A percentile compares a stretch with the other conserved stretches of the same genome.
Conservation (phyloP, 1,140 invertebrate species). For the Pogonomyrmex californicus region DNA sequence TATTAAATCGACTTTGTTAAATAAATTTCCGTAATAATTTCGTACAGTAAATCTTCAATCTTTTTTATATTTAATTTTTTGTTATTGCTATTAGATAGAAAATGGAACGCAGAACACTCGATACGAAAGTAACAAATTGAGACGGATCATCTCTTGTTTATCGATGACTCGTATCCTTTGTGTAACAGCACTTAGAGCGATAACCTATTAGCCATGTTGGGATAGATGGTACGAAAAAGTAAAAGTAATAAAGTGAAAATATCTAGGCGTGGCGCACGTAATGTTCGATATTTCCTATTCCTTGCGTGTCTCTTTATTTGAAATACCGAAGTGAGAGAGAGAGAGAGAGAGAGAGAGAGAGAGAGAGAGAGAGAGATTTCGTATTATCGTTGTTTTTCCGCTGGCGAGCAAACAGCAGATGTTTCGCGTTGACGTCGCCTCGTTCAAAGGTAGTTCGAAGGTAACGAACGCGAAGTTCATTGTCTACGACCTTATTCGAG, state of each 20-base stretch:
- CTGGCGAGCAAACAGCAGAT: not conserved
- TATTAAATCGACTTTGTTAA: not conserved
- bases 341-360: too few species aligned
- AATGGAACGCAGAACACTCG: not conserved
- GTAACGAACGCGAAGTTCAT: slow-evolving; percentile 77
- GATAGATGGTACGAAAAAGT: slow-evolving; percentile 39
- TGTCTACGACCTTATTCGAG: slow-evolving; percentile 77
- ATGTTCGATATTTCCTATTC: slow-evolving; percentile 13
- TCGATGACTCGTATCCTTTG: slow-evolving; percentile 29
- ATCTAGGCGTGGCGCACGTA: slow-evolving; percentile 8
- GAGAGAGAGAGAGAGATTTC: not conserved
- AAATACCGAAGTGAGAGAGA: too few species aligned
- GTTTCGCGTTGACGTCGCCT: not conserved
- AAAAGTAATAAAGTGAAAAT: slow-evolving; percentile 45
- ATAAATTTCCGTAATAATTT: not conserved
- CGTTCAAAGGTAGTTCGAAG: slow-evolving; percentile 20
- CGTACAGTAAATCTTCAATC: not conserved
- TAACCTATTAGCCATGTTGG: slow-evolving; percentile 39
- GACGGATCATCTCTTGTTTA: slow-evolving; percentile 27
- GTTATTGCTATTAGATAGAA: not conserved
- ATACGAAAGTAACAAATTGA: slow-evolving; percentile 46
- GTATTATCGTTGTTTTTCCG: slow-evolving; percentile 22
- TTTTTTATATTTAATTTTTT: slow-evolving; percentile 13
- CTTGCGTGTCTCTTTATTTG: not conserved
- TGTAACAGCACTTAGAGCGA: slow-evolving; percentile 28